A percentile compares a stretch with the other conserved stretches of the same genome.
These are phyloP conservation scores for Drymodes brunneopygia DNA, from an alignment of 2,113 vertebrate species.

Conservation along the genomic window DNA sequence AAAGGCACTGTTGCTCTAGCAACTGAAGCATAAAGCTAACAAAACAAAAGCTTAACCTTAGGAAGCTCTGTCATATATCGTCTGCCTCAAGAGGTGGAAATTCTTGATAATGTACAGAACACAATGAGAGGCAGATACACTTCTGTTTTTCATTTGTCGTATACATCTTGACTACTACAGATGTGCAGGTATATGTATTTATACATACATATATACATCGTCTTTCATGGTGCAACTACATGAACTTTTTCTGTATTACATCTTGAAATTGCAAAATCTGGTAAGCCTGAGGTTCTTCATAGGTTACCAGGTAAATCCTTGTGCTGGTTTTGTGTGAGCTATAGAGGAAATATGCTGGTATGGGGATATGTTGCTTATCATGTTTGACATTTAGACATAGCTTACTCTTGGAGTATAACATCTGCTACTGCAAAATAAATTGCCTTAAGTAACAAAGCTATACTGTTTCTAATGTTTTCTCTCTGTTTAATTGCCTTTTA, in stretches of 20 bases:
- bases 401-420: background rate
- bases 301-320: background rate
- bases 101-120: background rate
- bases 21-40: background rate
- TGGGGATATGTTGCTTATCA: background rate
- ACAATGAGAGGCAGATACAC: background rate
- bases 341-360: background rate
- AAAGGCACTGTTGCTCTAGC: background rate
- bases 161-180: background rate
- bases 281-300: background rate
- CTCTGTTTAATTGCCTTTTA: background rate
- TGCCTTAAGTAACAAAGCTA: background rate
- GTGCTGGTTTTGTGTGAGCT: background rate
- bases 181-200: accelerated
- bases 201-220: accelerated
- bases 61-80: background rate
- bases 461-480: background rate
- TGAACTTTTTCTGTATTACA: background rate
- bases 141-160: background rate
- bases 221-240: background rate
- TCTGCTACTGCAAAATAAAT: background rate
- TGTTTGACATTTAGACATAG: background rate
- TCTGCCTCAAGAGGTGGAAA: background rate
- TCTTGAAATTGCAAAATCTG: background rate
- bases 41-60: background rate